Percentiles rank a stretch among this genome's conserved stretches.
phyloP scores from a whole-genome alignment of 92 coral and sea anemone genomes.

The Porites cylindrica region DNA sequence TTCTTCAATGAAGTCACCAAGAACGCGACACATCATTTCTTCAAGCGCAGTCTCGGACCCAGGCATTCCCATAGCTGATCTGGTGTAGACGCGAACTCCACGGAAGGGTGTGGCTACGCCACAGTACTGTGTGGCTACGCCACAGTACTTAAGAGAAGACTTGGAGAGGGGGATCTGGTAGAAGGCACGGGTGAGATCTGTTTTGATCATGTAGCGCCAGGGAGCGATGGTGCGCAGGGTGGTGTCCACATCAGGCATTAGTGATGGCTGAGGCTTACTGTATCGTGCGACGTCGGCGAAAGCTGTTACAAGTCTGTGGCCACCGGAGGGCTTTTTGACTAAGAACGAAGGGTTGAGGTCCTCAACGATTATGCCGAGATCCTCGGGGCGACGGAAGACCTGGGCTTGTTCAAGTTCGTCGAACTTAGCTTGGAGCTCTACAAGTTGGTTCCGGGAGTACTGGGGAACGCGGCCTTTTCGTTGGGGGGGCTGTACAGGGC shows the following conservation, averaged over 20 bases:
- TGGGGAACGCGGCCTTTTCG: background rate
- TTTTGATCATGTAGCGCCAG: conserved; percentile 12
- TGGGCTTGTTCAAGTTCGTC: too few species aligned
- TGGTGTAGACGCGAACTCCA: conserved; percentile 56
- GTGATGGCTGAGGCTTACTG: conserved; percentile 44
- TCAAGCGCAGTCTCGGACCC: conserved; percentile 63
- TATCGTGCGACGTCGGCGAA: conserved; percentile 59
- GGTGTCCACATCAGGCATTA: conserved; percentile 56
- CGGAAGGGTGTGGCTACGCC: conserved; percentile 66
- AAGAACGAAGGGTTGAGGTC: conserved; percentile 59
- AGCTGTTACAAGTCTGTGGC: conserved; percentile 55
- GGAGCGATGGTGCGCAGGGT: conserved; percentile 60
- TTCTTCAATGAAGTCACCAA: conserved; percentile 33
- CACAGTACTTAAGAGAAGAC: background rate
- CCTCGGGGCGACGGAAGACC: conserved; percentile 29
- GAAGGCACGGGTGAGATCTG: too few species aligned
- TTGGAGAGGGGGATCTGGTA: too few species aligned
- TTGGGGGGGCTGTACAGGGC: background rate
- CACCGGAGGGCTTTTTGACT: conserved; percentile 54
- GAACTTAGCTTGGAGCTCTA: conserved; percentile 23
- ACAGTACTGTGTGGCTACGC: too few species aligned
- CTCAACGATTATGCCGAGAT: conserved; percentile 29
- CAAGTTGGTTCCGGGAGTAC: conserved; percentile 14
- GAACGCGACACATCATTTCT: too few species aligned
- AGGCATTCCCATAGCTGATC: conserved; percentile 72